A percentile compares a stretch with the other conserved stretches of the same genome.
Conservation (phyloP, 2,113 vertebrate genomes). For the Rattus rattus region DNA sequence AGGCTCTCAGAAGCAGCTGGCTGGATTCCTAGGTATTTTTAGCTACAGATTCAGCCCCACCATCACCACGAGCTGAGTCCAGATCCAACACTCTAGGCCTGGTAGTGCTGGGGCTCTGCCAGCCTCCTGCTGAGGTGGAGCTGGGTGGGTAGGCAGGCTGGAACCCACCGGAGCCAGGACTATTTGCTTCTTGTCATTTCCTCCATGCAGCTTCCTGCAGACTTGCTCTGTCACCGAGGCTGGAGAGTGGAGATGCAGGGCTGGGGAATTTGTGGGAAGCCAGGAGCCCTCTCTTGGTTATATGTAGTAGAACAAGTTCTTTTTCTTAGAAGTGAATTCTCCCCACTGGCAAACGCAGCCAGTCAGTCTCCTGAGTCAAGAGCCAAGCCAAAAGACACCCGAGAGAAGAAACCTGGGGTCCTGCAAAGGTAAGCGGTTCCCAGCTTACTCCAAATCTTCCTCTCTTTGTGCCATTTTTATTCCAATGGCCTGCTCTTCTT, state of each 20-base stretch:
- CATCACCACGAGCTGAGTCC: neutral
- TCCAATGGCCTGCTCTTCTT: neutral
- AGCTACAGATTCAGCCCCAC: constrained; percentile 52
- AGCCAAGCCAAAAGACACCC: neutral
- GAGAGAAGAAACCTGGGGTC: neutral
- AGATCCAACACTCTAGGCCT: neutral
- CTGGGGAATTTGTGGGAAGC: neutral
- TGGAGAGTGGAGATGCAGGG: neutral
- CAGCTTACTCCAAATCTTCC: neutral
- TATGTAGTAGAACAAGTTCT: neutral
- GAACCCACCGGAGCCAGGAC: neutral
- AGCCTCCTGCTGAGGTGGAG: neutral
- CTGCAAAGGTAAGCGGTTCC: neutral
- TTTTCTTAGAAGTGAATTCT: neutral
- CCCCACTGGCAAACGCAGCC: neutral
- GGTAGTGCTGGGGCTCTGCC: constrained; percentile 45
- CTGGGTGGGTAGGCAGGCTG: neutral
- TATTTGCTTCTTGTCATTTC: neutral
- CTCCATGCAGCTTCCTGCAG: neutral
- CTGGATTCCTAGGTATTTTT: constrained; percentile 67
- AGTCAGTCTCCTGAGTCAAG: neutral
- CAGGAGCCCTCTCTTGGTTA: neutral
- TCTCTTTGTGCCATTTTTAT: too few relatives aligned
- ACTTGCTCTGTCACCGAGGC: neutral
- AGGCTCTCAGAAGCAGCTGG: constrained; percentile 44